A percentile compares a stretch with the other conserved stretches of the same genome.
phyloP scores from a whole-genome alignment of 1,140 invertebrate species.

The Atta cephalotes region DNA sequence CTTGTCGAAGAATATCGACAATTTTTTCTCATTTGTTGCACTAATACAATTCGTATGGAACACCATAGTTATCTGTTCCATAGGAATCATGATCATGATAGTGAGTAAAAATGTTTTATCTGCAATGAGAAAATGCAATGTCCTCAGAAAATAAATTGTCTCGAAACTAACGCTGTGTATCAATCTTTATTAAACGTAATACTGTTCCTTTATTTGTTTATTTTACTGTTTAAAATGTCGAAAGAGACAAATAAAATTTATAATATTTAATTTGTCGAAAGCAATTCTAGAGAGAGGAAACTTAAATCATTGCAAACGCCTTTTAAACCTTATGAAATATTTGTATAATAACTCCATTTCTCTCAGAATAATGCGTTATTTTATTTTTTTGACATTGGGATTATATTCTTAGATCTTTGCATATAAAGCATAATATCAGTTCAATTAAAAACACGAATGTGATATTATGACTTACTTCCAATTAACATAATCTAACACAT shows the following conservation, averaged over 20 bases:
- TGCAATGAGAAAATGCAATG: background rate
- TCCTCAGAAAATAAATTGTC: background rate
- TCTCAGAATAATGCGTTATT: slow-evolving; percentile 13
- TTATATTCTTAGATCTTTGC: background rate
- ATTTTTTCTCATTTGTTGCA: slow-evolving; percentile 35
- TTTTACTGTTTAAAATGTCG: background rate
- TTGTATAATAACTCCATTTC: background rate
- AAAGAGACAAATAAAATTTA: slow-evolving; percentile 15
- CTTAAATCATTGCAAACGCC: too few species aligned
- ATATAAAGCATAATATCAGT: background rate
- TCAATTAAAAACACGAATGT: background rate
- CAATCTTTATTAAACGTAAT: background rate
- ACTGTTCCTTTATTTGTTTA: background rate
- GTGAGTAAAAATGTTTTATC: slow-evolving; percentile 15
- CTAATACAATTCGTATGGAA: slow-evolving; percentile 47
- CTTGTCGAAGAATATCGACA: slow-evolving; percentile 26
- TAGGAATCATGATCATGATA: slow-evolving; percentile 46
- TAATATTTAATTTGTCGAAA: background rate
- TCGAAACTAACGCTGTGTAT: background rate
- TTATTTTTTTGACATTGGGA: background rate
- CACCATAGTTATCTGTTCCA: slow-evolving; percentile 32
- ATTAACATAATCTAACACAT: slow-evolving; percentile 22
- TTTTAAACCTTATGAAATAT: background rate
- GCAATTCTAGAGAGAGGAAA: background rate
- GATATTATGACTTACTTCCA: background rate